Evolutionary conservation across 2,888 invertebrate genomes (phyloP), one percentile per base, ranked within the genome.

Genomic region (Micoletzkya japonica): DNA sequence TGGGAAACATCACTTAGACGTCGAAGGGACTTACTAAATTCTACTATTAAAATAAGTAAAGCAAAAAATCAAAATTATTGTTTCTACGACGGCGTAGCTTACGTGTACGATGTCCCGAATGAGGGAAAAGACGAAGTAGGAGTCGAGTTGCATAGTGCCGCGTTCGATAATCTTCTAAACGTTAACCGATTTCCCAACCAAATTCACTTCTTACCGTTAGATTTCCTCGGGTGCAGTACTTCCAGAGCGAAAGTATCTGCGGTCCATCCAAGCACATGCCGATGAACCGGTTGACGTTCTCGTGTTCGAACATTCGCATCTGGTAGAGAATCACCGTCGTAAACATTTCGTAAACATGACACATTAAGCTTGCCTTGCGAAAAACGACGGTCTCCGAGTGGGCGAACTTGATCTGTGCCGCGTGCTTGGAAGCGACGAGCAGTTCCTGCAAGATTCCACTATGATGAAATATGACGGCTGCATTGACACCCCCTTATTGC

Each of bases 71-170:
- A 17, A 26, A 28, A 32, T 20, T 26, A 34, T 2, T n/a, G n/a
- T n/a, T n/a, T n/a, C n/a, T n/a, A n/a, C n/a, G n/a, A n/a, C n/a
- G n/a, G n/a, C n/a, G n/a, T n/a, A n/a, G 6, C 67, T 6, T 17
- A 68, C 68, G 14, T 68, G 68, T 3, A 68, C 68, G 30, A 68
- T 58, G n/a, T 68, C 68, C 17, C 68, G 30, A 20, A 68, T 58
- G 49, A 68, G 68, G 1, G 68, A 68, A 58, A 68, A 68, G 39
- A 68, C 68, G 26, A 68, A 68, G 58, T 68, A 68, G 17, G 68
- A 39, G 49, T 68, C 68, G 49, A 68, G 68, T 44, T 68, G 68
- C 68, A 68, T 68, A 0, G 68, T 68, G 7, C 68, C 68, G 20
- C 49, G 57, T 0, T 56, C 57, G 68, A 68, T 57, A 26, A 68